A percentile compares a stretch with the other conserved stretches of the same genome.
These are phyloP conservation scores for Coreoperca whiteheadi DNA, from an alignment of 2,113 vertebrate species.

Conservation along the genomic window DNA sequence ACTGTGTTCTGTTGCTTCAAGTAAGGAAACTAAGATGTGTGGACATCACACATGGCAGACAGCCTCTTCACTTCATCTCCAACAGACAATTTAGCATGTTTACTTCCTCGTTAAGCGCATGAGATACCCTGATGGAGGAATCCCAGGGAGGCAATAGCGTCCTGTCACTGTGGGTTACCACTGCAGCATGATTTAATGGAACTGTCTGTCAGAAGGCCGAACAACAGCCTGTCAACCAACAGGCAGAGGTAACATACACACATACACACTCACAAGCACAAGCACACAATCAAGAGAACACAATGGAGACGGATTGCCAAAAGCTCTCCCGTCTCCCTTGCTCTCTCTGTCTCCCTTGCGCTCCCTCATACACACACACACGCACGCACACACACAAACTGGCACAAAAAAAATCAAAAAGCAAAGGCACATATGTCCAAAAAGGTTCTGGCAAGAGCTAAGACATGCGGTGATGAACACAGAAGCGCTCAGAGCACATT, in stretches of 20 bases:
- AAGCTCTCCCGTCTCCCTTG: slow-evolving; percentile 14
- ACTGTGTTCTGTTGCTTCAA: slow-evolving; percentile 12
- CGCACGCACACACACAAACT: slow-evolving; percentile 4
- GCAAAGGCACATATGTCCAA: slow-evolving; percentile 60
- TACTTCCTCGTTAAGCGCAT: slow-evolving; percentile 83
- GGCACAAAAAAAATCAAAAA: slow-evolving; percentile 23
- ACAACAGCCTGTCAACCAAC: slow-evolving; percentile 75
- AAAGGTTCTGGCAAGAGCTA: slow-evolving; percentile 52
- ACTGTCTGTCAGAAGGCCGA: slow-evolving; percentile 81
- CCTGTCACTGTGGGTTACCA: slow-evolving; percentile 80
- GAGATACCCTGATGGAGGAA: slow-evolving; percentile 77
- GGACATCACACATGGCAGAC: slow-evolving; percentile 60
- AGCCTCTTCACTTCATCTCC: slow-evolving; percentile 66
- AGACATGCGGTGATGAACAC: slow-evolving; percentile 58
- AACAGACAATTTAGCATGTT: slow-evolving; percentile 82
- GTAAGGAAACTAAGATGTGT: slow-evolving; percentile 8
- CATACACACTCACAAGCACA: background rate
- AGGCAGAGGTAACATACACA: slow-evolving; percentile 50
- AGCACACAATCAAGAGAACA: slow-evolving; percentile 6
- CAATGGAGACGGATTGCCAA: slow-evolving; percentile 54
- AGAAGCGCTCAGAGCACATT: slow-evolving; percentile 42
- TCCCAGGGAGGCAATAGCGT: slow-evolving; percentile 76
- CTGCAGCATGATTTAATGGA: slow-evolving; percentile 82
- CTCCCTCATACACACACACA: background rate
- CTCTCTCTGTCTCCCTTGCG: background rate